Evolutionary conservation across 2,797 vertebrate genomes (phyloP), one percentile per base, ranked within the genome.

Genomic region (Microchirus variegatus): DNA sequence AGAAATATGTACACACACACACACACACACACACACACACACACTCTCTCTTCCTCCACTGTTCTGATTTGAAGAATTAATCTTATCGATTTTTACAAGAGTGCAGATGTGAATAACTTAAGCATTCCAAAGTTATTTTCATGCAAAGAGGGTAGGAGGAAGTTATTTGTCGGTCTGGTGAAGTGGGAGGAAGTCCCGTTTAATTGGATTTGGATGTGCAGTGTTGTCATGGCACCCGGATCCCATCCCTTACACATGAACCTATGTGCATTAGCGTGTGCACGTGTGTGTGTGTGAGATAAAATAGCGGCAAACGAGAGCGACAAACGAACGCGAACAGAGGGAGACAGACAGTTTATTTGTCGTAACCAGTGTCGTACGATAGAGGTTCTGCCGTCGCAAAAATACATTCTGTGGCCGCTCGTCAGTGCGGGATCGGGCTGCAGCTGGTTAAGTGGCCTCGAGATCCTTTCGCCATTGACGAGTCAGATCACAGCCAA

Each of bases 121-220:
- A 85, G 80, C 70, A 72, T 87, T 71, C 53, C 53, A 69, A 82
- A 83, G 80, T 83, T 78, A 79, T 87, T 87, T 89, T 75, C 73
- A 87, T 86, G 78, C 80, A 74, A 58, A 50, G 53, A 62, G 54
- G 66, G 72, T 60, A 68, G 84, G 67, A 87, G 83, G 77, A 92
- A 90, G 87, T 89, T 90, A 84, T 90, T 90, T 84, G 76, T 83
- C 69, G 80, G 81, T 87, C 85, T 86, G 77, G 56, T 89, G 87
- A 93, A 92, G 89, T 84, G 87, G 84, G 85, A 91, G 89, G 84
- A 91, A 90, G 90, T 90, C 83, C 82, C 71, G 72, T 88, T 90
- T 92, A 91, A 92, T 92, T 92, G 91, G 90, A 92, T 92, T 92
- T 90, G 90, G 85, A 93, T 89, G 87, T 82, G 82, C 77, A 73